Conservation (phyloP, 1,140 invertebrate species). For the Sitobion miscanthi region DNA sequence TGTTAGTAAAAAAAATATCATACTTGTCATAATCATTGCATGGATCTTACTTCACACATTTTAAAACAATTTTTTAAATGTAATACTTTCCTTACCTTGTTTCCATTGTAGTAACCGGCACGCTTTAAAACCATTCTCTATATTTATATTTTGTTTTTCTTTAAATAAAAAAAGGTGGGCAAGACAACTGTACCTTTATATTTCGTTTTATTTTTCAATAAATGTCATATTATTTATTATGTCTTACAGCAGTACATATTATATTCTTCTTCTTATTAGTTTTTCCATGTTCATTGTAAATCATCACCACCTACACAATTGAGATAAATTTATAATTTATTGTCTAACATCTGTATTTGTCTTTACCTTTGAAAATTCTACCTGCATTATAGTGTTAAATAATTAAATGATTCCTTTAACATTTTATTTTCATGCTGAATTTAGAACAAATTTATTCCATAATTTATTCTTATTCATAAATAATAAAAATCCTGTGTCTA, state of each 20-base stretch:
- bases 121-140: neutral
- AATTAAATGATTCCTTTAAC: neutral
- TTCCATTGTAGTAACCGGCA: neutral
- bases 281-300: neutral
- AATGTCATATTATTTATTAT: neutral
- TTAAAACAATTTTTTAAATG: neutral
- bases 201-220: neutral
- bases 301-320: neutral
- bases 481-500: neutral
- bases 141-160: neutral
- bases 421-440: neutral
- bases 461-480: neutral
- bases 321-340: conserved; percentile 2
- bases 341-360: neutral
- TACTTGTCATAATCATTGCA: neutral
- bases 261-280: neutral
- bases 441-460: neutral
- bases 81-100: neutral
- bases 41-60: neutral
- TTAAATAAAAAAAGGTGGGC: neutral
- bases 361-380: neutral
- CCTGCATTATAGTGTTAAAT: neutral
- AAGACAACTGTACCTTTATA: neutral
- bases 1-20: neutral
- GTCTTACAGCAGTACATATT: neutral